Base-by-base conservation (phyloP, 2,113 vertebrate genomes). In the Menura novaehollandiae region DNA sequence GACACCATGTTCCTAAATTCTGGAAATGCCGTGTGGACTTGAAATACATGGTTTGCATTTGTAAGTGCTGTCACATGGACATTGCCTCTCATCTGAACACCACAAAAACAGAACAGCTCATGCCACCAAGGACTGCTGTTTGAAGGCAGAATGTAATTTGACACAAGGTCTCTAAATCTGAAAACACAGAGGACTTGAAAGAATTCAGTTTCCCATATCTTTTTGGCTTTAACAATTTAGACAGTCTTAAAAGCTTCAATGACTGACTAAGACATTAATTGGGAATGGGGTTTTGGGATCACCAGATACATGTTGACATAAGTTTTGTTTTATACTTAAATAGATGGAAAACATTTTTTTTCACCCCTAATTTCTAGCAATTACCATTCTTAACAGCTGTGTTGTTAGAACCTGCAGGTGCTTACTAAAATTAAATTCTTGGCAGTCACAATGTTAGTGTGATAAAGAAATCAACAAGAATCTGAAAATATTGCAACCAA, bases 21-120 rank as follows among this genome's bases (percentile, higher is more conserved):
- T 90, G 46, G 60, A 81, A 88, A 80, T 83, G 86, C 30, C 44
- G 10, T 11, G 43, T 82, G 72, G 49, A 75, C 37, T 87, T 67
- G 58, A 76, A 93, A 71, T 88, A 83, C 23, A 66, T 49, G 47
- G 74, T 83, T 90, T 92, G 55, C 41, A 84, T 95, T 91, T 95
- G 8, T 85, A 85, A 89, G 74, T 77, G 59, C 37, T 68, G 39
- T 89, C 67, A 79, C 80, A 43, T 81, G 72, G 49, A 88, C 0
- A 0, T 30, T 74, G 18, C 35, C 55, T 92, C 52, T 88, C 73
- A 72, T 73, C 51, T 75, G 39, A 84, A 47, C 35, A 77, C 28
- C 21, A 51, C 21, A 33, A 62, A 86, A 94, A 2, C 35, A 76
- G 67, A 88, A 56, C 37, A 88, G 56, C 59, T 74, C 33, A 16